These are phyloP conservation scores for Hesperophylax magnus DNA, from an alignment of 1,140 invertebrate genomes.

Conservation along the genomic window DNA sequence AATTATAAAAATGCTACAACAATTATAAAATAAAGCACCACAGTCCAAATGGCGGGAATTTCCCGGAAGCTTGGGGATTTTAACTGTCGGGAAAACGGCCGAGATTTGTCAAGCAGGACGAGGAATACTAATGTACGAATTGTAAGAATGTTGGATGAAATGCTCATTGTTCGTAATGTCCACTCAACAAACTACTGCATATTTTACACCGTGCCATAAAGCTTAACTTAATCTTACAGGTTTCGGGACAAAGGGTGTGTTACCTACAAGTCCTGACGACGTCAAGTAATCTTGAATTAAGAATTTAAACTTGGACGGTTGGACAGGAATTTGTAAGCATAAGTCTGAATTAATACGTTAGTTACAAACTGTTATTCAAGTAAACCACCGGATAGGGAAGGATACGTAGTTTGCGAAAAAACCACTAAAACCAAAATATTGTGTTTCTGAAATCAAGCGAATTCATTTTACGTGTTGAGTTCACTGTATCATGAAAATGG, in stretches of 20 bases:
- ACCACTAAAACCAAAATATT: no score
- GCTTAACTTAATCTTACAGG: not conserved
- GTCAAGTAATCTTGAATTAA: not conserved
- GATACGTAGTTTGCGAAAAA: no score
- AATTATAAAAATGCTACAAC: slow-evolving; percentile 55
- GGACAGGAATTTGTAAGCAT: not conserved
- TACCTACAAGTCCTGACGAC: not conserved
- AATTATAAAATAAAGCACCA: slow-evolving; percentile 53
- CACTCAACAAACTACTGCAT: not conserved
- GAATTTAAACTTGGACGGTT: slow-evolving; percentile 13
- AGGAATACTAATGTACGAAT: not conserved
- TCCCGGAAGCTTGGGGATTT: slow-evolving; percentile 47
- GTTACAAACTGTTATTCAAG: not conserved
- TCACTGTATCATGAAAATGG: no score
- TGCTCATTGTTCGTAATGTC: not conserved
- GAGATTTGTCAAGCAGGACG: slow-evolving; percentile 3
- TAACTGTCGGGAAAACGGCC: slow-evolving; percentile 46
- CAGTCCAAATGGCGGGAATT: slow-evolving; percentile 38
- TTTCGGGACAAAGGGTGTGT: not conserved
- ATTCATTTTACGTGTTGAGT: no score
- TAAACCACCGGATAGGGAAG: not conserved
- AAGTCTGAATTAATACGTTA: slow-evolving; percentile 15
- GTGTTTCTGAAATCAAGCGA: no score
- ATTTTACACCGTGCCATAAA: slow-evolving; percentile 6
- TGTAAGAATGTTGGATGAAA: not conserved